Evolutionary conservation across 2,797 vertebrate species (phyloP), one percentile per base, ranked within the genome.

Genomic region (Atherinosoma microstoma): DNA sequence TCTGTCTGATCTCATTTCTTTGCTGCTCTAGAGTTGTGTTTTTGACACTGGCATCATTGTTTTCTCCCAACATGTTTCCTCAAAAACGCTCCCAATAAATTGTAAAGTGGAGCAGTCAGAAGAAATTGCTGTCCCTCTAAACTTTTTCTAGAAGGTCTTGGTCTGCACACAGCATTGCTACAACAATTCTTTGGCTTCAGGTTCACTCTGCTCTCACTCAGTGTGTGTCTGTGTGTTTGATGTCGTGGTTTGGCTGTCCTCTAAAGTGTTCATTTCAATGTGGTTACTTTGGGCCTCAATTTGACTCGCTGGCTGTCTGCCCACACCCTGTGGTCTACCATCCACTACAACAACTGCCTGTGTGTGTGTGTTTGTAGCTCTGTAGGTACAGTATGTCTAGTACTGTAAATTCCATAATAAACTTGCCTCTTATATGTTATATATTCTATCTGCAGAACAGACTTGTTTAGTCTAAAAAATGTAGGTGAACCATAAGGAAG

Each of bases 241-340:
- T 96, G 95, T 94, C 90, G 93, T 93, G 93, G 95, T 94, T 95
- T 97, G 96, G 95, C 94, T 93, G 94, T 94, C 93, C 95, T 96
- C 96, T 95, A 94, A 96, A 94, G 94, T 93, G 72, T 87, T 95
- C 94, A 95, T 94, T 95, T 94, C 94, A 93, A 90, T 84, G 94
- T 84, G 94, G 95, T 96, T 95, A 93, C 93, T 92, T 91, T 87
- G 82, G 86, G 92, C 86, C 87, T 92, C 87, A 89, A 79, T 90
- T 86, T 82, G 87, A 91, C 88, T 91, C 81, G 80, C 94, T 96
- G 96, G 96, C 95, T 93, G 89, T 85, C 91, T 94, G 95, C 96
- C 95, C 93, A 93, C 93, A 91, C 93, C 85, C 94, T 94, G 93
- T 90, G 95, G 94, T 94, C 90, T 87, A 86, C 93, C 92, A 92